These are phyloP conservation scores for Barnardius zonarius DNA, from an alignment of 2,113 vertebrate species.

Conservation along the genomic window DNA sequence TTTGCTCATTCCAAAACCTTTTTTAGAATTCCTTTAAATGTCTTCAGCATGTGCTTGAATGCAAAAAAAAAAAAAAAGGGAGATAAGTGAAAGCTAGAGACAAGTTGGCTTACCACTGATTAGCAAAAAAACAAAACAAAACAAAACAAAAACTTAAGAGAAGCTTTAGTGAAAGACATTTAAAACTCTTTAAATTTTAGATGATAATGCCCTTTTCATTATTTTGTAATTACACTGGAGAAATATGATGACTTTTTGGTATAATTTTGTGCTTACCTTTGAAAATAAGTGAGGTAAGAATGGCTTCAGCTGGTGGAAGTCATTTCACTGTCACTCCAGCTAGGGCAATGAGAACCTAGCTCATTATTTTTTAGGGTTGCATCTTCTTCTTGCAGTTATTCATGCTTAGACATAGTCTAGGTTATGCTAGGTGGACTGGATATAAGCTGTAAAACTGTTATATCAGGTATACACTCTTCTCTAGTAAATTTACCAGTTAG, in stretches of 20 bases:
- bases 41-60: background rate
- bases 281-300: background rate
- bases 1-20: background rate
- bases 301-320: background rate
- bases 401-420: background rate
- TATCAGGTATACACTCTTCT: background rate
- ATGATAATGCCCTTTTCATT: background rate
- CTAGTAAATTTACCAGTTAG: background rate
- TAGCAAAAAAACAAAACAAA: background rate
- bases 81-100: background rate
- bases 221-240: background rate
- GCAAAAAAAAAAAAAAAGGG: background rate
- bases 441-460: background rate
- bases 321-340: background rate
- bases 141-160: background rate
- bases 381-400: background rate
- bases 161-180: background rate
- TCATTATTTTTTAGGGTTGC: rapidly evolving
- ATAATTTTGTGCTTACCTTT: background rate
- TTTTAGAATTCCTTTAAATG: background rate
- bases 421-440: background rate
- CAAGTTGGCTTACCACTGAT: rapidly evolving
- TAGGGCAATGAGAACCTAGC: background rate
- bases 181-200: background rate
- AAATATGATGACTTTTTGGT: background rate